A percentile compares a stretch with the other conserved stretches of the same genome.
These are phyloP conservation scores for Polia nebulosa DNA, from an alignment of 2,888 invertebrate species.

Conservation along the genomic window DNA sequence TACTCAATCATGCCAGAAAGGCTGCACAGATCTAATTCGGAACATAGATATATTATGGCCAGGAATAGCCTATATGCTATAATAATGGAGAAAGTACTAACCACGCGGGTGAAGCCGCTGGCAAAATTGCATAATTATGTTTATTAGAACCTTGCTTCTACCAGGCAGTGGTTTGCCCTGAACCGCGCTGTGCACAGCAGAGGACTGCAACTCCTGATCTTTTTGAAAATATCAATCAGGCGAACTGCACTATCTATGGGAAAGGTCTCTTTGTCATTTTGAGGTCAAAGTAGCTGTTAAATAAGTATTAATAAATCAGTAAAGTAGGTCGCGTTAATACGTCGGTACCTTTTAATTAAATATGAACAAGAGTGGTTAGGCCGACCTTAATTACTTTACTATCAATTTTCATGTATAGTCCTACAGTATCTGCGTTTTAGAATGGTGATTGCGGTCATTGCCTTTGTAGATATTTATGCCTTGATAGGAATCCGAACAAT, in stretches of 20 bases:
- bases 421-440: background rate
- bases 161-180: no score
- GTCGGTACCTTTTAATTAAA: constrained; percentile 25
- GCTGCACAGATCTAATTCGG: no score
- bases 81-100: no score
- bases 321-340: background rate
- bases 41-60: no score
- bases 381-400: constrained; percentile 26
- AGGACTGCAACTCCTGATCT: no score
- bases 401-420: constrained; percentile 2
- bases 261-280: background rate
- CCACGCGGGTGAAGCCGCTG: no score
- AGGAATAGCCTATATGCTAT: no score
- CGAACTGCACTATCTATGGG: background rate
- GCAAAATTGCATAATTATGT: no score
- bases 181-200: no score
- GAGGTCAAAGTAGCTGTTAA: background rate
- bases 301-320: constrained; percentile 3
- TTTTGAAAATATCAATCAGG: no score
- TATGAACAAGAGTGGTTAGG: constrained; percentile 36
- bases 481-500: background rate
- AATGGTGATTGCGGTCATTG: background rate
- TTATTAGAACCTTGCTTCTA: no score
- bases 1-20: no score
- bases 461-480: background rate